Percentiles rank a stretch among this genome's conserved stretches.
These are phyloP conservation scores for Melipona beecheii DNA, from an alignment of 2,888 invertebrate genomes.

Conservation along the genomic window DNA sequence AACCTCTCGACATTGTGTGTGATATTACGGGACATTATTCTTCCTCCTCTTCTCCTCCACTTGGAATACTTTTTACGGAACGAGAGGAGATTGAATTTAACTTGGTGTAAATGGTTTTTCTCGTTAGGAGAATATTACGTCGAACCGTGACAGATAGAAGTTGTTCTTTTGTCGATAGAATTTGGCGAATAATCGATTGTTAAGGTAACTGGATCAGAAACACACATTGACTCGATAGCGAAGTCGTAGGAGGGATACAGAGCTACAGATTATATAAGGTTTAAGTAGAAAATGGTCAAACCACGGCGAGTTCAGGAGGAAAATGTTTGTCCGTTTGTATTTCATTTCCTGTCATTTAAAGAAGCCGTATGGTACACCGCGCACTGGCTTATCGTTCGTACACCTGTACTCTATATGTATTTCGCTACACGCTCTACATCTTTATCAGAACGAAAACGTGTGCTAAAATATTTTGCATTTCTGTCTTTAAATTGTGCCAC, in stretches of 20 bases:
- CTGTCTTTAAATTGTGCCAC: not conserved
- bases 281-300: not conserved
- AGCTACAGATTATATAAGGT: not conserved
- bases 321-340: slow-evolving; percentile 45
- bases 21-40: not conserved
- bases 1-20: not conserved
- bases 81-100: not conserved
- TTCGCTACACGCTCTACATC: not conserved
- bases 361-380: slow-evolving; percentile 27
- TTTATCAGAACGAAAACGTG: slow-evolving; percentile 19
- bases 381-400: slow-evolving; percentile 50
- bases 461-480: not conserved
- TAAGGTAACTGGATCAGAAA: not conserved
- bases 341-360: slow-evolving; percentile 52
- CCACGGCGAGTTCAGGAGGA: not conserved
- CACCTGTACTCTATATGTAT: slow-evolving; percentile 17
- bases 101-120: not conserved
- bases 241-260: not conserved
- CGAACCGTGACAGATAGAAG: not conserved
- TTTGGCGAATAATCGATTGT: not conserved
- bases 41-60: not conserved
- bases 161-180: not conserved
- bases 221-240: not conserved
- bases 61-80: not conserved
- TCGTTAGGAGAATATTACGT: not conserved